Evolutionary conservation across 2,797 vertebrate genomes (phyloP).

Genomic region (Mastacembelus armatus): DNA sequence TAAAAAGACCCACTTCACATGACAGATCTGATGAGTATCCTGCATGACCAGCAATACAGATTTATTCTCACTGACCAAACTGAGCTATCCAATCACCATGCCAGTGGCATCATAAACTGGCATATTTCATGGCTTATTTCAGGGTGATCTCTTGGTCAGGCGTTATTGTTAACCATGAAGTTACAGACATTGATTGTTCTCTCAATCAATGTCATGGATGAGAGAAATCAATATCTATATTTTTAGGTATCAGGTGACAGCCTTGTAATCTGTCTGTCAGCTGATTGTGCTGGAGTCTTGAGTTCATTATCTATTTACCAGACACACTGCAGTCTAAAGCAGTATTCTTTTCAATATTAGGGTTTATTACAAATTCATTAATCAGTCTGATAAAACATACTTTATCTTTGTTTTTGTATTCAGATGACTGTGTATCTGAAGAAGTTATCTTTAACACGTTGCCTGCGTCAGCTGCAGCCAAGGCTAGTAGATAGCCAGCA

Average conservation of each 20-base stretch:
- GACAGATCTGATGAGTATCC: conserved; percentile 45
- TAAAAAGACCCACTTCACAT: conserved; percentile 1
- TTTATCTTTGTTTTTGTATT: neutral
- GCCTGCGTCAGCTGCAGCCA: neutral
- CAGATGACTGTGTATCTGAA: neutral
- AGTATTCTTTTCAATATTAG: neutral
- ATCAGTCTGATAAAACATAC: neutral
- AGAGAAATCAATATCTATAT: neutral
- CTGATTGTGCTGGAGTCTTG: too few species aligned
- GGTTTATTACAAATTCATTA: neutral
- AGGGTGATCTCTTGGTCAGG: too few species aligned
- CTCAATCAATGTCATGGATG: too few species aligned
- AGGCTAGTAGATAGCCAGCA: neutral
- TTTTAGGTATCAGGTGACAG: neutral
- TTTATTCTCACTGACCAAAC: neutral
- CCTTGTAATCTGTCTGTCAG: neutral
- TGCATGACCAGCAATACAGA: conserved; percentile 7
- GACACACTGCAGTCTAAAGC: neutral
- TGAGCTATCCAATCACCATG: conserved; percentile 32
- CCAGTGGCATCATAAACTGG: neutral
- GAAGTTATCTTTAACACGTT: neutral
- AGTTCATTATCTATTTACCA: neutral
- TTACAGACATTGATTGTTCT: too few species aligned
- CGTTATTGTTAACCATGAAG: too few species aligned
- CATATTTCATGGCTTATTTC: neutral